Evolutionary conservation across 92 coral and sea anemone genomes (phyloP).

Genomic region (Diadumene lineata): DNA sequence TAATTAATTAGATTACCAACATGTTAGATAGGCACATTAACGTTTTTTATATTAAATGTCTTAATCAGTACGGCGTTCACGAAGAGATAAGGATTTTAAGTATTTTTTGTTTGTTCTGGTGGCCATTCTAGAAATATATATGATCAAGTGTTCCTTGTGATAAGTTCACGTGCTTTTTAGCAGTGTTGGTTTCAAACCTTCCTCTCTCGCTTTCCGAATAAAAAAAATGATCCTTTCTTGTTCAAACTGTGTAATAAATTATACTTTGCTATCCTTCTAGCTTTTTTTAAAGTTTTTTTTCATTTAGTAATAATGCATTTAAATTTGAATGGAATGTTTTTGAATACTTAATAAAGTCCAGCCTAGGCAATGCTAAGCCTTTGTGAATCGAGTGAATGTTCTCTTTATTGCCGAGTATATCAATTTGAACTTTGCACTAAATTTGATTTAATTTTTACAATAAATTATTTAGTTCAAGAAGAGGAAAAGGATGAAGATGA

Average conservation of each 20-base stretch:
- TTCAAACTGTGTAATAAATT: not conserved
- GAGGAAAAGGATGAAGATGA: conserved; percentile 51
- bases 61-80: not conserved
- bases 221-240: not conserved
- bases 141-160: not conserved
- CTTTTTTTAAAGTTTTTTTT: too few relatives aligned
- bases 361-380: not conserved
- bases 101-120: not conserved
- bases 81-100: not conserved
- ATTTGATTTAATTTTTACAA: too few relatives aligned
- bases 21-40: not conserved
- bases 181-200: too few relatives aligned
- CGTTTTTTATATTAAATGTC: not conserved
- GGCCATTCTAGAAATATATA: not conserved
- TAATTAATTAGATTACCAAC: not conserved
- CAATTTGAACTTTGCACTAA: too few relatives aligned
- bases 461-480: conserved; percentile 22
- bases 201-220: too few relatives aligned
- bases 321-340: not conserved
- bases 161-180: not conserved
- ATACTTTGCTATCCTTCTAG: too few relatives aligned
- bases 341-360: conserved; percentile 1
- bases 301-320: not conserved
- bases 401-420: too few relatives aligned
- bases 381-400: too few relatives aligned